phyloP scores from a whole-genome alignment of 2,797 vertebrate genomes.

The Leptatherina wallacei region DNA sequence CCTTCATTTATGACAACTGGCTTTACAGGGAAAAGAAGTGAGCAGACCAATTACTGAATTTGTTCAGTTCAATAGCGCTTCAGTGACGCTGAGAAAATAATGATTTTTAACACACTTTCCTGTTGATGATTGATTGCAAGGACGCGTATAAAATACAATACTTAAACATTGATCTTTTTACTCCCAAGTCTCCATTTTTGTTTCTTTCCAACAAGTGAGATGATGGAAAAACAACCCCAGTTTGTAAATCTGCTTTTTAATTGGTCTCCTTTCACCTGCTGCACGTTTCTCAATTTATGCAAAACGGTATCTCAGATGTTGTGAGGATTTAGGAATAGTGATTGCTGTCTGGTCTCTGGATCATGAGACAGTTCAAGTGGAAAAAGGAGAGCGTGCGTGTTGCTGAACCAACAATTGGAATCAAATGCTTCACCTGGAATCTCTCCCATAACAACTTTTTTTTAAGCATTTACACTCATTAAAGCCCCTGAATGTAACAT shows the following conservation, averaged over 20 bases:
- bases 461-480: constrained; percentile 27
- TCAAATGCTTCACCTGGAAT: constrained; percentile 28
- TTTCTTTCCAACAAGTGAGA: not conserved
- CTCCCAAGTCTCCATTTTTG: not conserved
- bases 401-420: constrained; percentile 30
- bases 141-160: constrained; percentile 40
- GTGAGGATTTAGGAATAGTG: constrained; percentile 17
- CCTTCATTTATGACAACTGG: constrained; percentile 8
- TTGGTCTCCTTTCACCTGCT: not conserved
- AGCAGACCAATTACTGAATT: constrained; percentile 5
- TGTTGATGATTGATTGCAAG: constrained; percentile 47
- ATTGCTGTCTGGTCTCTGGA: constrained; percentile 35
- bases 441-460: constrained; percentile 12
- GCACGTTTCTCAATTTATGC: constrained; percentile 8
- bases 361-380: constrained; percentile 31
- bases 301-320: constrained; percentile 16
- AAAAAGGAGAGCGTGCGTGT: constrained; percentile 13
- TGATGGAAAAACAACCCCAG: not conserved
- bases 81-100: constrained; percentile 47
- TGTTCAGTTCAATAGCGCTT: constrained; percentile 29
- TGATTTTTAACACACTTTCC: constrained; percentile 27
- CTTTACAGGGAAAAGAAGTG: constrained; percentile 6
- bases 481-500: constrained; percentile 10
- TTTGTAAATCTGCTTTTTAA: constrained; percentile 9
- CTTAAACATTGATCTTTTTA: constrained; percentile 48